phyloP scores from a whole-genome alignment of 2,888 invertebrate genomes.

The Netelia melanura region DNA sequence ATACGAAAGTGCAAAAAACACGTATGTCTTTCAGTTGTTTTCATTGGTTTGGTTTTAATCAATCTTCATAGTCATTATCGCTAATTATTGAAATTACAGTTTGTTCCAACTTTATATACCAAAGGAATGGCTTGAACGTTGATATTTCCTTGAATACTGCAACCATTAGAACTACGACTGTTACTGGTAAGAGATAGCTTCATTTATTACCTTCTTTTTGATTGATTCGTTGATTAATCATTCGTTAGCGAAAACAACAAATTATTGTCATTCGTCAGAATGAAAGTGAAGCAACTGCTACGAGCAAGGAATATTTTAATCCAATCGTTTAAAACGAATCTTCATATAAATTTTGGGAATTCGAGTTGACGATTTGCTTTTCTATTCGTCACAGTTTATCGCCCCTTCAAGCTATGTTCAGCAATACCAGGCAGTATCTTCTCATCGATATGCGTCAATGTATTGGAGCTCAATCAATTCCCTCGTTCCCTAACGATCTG shows the following conservation, averaged over 20 bases:
- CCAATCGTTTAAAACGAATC: neutral
- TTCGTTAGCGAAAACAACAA: neutral
- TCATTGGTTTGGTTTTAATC: neutral
- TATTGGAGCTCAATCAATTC: slow-evolving; percentile 77
- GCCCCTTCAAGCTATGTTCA: slow-evolving; percentile 76
- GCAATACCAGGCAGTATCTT: slow-evolving; percentile 78
- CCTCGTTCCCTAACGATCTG: slow-evolving; percentile 78
- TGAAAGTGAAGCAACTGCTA: too few species aligned
- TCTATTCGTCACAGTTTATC: slow-evolving; percentile 72
- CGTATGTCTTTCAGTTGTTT: slow-evolving; percentile 70
- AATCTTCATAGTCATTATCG: neutral
- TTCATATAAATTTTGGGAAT: slow-evolving; percentile 9
- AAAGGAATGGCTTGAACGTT: slow-evolving; percentile 75
- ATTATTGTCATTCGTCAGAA: too few species aligned
- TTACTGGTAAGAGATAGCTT: slow-evolving; percentile 72
- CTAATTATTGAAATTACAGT: slow-evolving; percentile 71
- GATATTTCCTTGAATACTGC: slow-evolving; percentile 74
- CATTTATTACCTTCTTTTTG: neutral
- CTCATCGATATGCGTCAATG: slow-evolving; percentile 77
- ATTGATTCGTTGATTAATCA: neutral
- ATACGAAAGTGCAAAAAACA: slow-evolving; percentile 70
- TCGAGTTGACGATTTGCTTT: neutral
- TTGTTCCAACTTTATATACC: slow-evolving; percentile 79
- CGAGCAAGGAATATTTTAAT: too few species aligned
- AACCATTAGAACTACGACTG: slow-evolving; percentile 71